Conservation (phyloP, 2,113 vertebrate species). For the Fregetta grallaria region DNA sequence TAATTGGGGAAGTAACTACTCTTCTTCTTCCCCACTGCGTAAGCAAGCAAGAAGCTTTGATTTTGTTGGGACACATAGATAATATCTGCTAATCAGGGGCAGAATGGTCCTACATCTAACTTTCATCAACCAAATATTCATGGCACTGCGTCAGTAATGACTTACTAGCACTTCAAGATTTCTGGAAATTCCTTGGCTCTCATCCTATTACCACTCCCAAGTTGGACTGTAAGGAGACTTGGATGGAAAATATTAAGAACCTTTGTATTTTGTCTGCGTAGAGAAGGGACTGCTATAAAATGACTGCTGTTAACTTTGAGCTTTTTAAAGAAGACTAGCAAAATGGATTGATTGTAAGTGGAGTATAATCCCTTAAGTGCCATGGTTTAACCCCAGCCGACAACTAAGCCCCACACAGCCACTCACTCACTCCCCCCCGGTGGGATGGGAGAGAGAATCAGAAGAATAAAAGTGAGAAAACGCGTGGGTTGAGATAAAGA, state of each 20-base stretch:
- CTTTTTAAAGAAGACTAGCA: neutral
- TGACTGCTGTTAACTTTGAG: neutral
- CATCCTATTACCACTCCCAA: slow-evolving; percentile 44
- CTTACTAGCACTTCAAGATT: slow-evolving; percentile 32
- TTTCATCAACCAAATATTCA: neutral
- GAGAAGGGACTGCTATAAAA: neutral
- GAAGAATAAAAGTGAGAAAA: too few relatives aligned
- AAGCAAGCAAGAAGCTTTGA: neutral
- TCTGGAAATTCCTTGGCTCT: slow-evolving; percentile 62
- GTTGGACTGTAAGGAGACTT: neutral
- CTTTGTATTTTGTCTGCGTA: neutral
- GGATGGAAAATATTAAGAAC: slow-evolving; percentile 45
- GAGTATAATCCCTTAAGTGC: neutral
- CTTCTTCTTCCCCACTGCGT: neutral
- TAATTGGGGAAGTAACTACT: neutral
- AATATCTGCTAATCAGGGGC: neutral
- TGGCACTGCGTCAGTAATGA: neutral
- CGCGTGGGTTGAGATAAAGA: too few relatives aligned
- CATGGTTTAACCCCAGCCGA: too few relatives aligned
- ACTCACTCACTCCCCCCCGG: too few relatives aligned
- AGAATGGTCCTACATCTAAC: neutral
- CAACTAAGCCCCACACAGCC: too few relatives aligned
- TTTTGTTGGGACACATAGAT: neutral
- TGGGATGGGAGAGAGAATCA: too few relatives aligned
- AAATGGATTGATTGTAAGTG: neutral